These are phyloP conservation scores for Arctia plantaginis DNA, from an alignment of 2,888 invertebrate genomes.

Conservation along the genomic window DNA sequence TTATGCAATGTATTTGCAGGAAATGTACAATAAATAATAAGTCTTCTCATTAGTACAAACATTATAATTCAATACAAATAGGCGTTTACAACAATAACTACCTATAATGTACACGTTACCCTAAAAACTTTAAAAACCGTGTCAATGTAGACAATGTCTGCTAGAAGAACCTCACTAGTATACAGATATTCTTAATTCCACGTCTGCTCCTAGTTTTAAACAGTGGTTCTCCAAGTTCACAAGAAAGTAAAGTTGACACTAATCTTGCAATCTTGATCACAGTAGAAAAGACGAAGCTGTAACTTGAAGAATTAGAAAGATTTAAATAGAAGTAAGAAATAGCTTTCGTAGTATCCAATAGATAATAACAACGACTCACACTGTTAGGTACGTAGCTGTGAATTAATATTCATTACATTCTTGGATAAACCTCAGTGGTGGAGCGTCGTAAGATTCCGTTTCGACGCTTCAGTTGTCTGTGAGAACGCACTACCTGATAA, in stretches of 20 bases:
- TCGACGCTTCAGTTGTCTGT: slow-evolving; percentile 38
- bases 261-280: background rate
- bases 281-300: background rate
- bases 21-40: too few relatives aligned
- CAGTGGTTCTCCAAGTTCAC: background rate
- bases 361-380: slow-evolving; percentile 65
- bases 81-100: too few relatives aligned
- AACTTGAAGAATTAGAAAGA: background rate
- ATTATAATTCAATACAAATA: too few relatives aligned
- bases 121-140: too few relatives aligned
- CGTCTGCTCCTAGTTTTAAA: background rate
- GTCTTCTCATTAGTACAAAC: too few relatives aligned
- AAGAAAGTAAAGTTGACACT: background rate
- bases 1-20: too few relatives aligned
- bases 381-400: slow-evolving; percentile 56
- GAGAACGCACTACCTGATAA: slow-evolving; percentile 46
- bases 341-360: slow-evolving; percentile 23
- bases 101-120: too few relatives aligned
- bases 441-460: slow-evolving; percentile 54
- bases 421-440: slow-evolving; percentile 61
- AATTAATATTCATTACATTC: slow-evolving; percentile 78
- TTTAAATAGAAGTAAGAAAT: slow-evolving; percentile 3
- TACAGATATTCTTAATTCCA: background rate
- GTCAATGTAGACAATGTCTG: background rate
- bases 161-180: background rate